phyloP scores from a whole-genome alignment of 2,797 vertebrate species.

The Thamnophis elegans region DNA sequence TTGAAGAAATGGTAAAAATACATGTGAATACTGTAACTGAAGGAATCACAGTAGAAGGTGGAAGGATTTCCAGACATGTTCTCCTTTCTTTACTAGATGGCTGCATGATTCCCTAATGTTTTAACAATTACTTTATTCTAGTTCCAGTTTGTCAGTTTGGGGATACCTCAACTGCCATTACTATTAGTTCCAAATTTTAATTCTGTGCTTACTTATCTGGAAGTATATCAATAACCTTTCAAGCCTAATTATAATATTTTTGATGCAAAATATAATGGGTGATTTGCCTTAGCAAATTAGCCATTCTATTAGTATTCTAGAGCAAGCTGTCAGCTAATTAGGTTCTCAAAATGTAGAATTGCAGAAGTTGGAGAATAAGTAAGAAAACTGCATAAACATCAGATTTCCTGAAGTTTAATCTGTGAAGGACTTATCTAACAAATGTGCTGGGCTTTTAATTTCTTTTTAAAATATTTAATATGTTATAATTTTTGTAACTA shows the following conservation, averaged over 20 bases:
- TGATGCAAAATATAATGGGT: constrained; percentile 28
- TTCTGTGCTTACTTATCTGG: not conserved
- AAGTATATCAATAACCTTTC: constrained; percentile 6
- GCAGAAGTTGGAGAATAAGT: constrained; percentile 38
- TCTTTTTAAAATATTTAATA: constrained; percentile 65
- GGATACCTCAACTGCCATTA: not conserved
- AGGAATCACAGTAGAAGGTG: not conserved
- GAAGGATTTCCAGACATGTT: not conserved
- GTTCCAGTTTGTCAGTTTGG: not conserved
- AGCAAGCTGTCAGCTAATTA: constrained; percentile 37
- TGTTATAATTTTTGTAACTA: constrained; percentile 70
- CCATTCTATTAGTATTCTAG: constrained; percentile 41
- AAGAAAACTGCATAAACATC: constrained; percentile 45
- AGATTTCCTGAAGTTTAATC: constrained; percentile 31
- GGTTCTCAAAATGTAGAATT: constrained; percentile 26
- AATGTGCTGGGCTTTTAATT: constrained; percentile 55
- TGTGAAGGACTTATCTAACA: constrained; percentile 50
- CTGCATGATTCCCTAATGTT: not conserved
- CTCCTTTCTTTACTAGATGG: not conserved
- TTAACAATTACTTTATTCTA: not conserved
- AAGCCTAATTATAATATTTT: constrained; percentile 21
- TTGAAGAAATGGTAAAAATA: not conserved
- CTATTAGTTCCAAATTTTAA: not conserved
- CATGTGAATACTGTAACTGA: not conserved
- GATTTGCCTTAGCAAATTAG: not conserved